A percentile compares a stretch with the other conserved stretches of the same genome.
Conservation (phyloP, 2,797 vertebrate species). For the Gymnothorax reevesii region DNA sequence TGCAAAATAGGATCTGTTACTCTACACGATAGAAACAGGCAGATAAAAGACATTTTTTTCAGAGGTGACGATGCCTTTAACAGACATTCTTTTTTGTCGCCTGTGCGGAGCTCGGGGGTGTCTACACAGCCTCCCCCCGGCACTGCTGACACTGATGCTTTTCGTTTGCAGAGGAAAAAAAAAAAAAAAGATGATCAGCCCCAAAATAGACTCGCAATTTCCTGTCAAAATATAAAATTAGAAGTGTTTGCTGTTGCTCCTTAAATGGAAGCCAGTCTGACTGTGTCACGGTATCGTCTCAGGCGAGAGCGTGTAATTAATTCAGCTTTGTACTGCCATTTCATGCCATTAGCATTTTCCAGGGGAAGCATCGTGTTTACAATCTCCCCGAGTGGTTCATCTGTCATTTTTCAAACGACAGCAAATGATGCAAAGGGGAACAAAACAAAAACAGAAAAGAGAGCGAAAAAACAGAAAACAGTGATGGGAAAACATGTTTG, state of each 20-base stretch:
- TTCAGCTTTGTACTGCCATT: conserved; percentile 34
- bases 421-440: conserved; percentile 37
- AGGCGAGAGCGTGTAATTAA: conserved; percentile 21
- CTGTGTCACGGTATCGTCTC: conserved; percentile 21
- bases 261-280: conserved; percentile 10
- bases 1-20: neutral
- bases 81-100: neutral
- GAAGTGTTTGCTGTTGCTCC: conserved; percentile 22
- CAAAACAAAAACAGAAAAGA: neutral
- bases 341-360: conserved; percentile 40
- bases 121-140: neutral
- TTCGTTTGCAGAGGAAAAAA: neutral
- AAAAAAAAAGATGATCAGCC: neutral
- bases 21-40: neutral
- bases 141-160: neutral
- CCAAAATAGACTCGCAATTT: conserved; percentile 1
- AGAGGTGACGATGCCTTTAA: neutral
- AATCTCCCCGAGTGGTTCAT: conserved; percentile 32
- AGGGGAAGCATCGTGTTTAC: conserved; percentile 33
- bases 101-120: neutral
- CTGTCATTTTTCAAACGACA: conserved; percentile 36
- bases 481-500: neutral
- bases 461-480: conserved; percentile 3
- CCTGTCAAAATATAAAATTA: conserved; percentile 11
- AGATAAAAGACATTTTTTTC: neutral